A percentile compares a stretch with the other conserved stretches of the same genome.
Conservation (phyloP, 2,797 vertebrate genomes). For the Serranus cabrilla region DNA sequence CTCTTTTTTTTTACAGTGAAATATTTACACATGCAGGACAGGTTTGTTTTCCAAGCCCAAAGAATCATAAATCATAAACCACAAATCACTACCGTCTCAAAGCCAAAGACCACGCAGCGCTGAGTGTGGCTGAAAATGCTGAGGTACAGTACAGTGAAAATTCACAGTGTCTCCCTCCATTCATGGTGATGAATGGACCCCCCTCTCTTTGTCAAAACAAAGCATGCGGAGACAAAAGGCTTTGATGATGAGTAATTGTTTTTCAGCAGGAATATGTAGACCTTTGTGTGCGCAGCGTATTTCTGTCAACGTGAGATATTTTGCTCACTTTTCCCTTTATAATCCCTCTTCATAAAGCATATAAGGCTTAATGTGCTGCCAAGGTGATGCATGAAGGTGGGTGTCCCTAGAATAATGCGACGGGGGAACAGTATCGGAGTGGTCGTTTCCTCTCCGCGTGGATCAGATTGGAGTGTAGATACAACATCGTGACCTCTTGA, state of each 20-base stretch:
- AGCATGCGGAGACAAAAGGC: conserved; percentile 70
- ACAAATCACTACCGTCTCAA: conserved; percentile 53
- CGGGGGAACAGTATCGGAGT: conserved; percentile 12
- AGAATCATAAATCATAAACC: conserved; percentile 71
- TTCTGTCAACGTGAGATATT: conserved; percentile 71
- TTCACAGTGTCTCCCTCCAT: conserved; percentile 53
- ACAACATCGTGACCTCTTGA: conserved; percentile 42
- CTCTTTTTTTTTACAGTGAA: conserved; percentile 30
- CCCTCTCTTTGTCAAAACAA: conserved; percentile 73
- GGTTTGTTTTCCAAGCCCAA: conserved; percentile 39
- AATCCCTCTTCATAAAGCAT: conserved; percentile 57
- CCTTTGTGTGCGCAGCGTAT: conserved; percentile 60
- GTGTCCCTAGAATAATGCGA: conserved; percentile 40
- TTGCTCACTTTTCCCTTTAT: conserved; percentile 58
- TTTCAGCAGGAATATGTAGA: conserved; percentile 63
- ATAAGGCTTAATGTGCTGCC: conserved; percentile 58
- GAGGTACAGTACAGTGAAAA: conserved; percentile 53
- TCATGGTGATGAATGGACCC: conserved; percentile 74
- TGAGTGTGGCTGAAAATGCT: conserved; percentile 50
- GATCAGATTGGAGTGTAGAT: conserved; percentile 39
- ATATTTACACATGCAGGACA: conserved; percentile 51
- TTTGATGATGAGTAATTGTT: conserved; percentile 79
- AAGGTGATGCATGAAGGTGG: conserved; percentile 59
- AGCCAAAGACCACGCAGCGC: conserved; percentile 44
- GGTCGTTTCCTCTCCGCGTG: conserved; percentile 3